Evolutionary conservation across 2,888 invertebrate species (phyloP).

Genomic region (Blera fallax): DNA sequence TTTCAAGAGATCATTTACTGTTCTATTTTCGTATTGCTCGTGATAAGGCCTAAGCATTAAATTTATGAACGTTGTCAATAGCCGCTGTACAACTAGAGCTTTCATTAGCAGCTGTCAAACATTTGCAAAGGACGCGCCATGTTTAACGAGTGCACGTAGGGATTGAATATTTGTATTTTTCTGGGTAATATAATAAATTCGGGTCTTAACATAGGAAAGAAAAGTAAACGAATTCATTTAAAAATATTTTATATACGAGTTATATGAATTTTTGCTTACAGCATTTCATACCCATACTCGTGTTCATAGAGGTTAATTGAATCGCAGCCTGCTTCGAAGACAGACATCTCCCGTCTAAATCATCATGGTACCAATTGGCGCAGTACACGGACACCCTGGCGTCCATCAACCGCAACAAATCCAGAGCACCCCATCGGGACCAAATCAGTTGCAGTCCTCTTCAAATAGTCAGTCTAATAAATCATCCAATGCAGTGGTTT

Average conservation of each 20-base stretch:
- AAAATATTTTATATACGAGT: background rate
- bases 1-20: no score
- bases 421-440: conserved; percentile 82
- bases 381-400: conserved; percentile 78
- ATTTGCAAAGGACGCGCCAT: conserved; percentile 35
- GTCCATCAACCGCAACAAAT: conserved; percentile 78
- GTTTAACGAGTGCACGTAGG: conserved; percentile 4
- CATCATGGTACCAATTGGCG: conserved; percentile 79
- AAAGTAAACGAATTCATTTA: background rate
- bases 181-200: background rate
- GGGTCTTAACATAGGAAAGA: background rate
- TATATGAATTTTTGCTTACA: background rate
- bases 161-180: background rate
- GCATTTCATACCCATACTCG: background rate
- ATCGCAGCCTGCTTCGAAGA: background rate
- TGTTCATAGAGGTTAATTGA: background rate
- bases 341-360: background rate
- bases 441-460: conserved; percentile 82
- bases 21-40: no score
- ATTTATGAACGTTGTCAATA: background rate
- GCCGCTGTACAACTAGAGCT: conserved; percentile 7
- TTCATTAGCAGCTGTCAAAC: conserved; percentile 17
- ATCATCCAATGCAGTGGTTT: conserved; percentile 82
- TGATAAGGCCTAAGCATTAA: no score
- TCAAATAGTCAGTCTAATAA: conserved; percentile 84